Evolutionary conservation across 1,140 invertebrate species (phyloP).

Genomic region (Goniozus legneri): DNA sequence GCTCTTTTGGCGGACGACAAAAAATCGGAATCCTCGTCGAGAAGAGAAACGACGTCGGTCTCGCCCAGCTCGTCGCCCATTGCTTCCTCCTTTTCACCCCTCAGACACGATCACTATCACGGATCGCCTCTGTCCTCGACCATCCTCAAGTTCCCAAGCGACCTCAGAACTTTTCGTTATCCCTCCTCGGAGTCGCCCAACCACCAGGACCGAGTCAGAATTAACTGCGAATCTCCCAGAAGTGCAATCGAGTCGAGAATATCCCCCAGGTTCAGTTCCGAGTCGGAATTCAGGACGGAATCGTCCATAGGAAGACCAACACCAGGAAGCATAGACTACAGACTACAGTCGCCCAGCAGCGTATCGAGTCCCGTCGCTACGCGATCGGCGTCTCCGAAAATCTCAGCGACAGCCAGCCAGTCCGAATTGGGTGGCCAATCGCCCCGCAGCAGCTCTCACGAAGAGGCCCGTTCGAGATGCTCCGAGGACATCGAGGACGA

Average conservation of each 20-base stretch:
- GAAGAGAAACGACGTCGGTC: conserved; percentile 11
- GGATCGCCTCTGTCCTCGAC: conserved; percentile 1
- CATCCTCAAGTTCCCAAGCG: conserved; percentile 18
- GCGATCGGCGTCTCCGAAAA: too few relatives aligned
- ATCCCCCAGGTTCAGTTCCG: conserved; percentile 7
- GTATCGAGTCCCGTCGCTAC: conserved; percentile 8
- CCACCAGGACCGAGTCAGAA: conserved; percentile 3
- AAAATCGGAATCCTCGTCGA: conserved; percentile 13
- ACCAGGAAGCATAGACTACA: conserved; percentile 11
- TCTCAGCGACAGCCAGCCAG: background rate
- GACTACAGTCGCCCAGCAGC: conserved; percentile 8
- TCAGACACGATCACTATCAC: conserved; percentile 17
- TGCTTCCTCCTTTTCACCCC: conserved; percentile 19
- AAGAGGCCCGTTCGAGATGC: conserved; percentile 34
- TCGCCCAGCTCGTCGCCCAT: conserved; percentile 25
- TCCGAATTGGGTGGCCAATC: conserved; percentile 25
- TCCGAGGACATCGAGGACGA: conserved; percentile 45
- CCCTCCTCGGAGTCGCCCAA: conserved; percentile 6
- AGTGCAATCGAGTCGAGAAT: conserved; percentile 1
- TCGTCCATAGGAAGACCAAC: conserved; percentile 5
- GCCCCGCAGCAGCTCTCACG: conserved; percentile 34
- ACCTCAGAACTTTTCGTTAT: conserved; percentile 18
- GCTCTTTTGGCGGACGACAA: conserved; percentile 50
- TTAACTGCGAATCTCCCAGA: conserved; percentile 10
- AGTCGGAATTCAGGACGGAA: conserved; percentile 8